These are phyloP conservation scores for Dimorphilus gyrociliatus DNA, from an alignment of 2,888 invertebrate genomes.

Conservation along the genomic window DNA sequence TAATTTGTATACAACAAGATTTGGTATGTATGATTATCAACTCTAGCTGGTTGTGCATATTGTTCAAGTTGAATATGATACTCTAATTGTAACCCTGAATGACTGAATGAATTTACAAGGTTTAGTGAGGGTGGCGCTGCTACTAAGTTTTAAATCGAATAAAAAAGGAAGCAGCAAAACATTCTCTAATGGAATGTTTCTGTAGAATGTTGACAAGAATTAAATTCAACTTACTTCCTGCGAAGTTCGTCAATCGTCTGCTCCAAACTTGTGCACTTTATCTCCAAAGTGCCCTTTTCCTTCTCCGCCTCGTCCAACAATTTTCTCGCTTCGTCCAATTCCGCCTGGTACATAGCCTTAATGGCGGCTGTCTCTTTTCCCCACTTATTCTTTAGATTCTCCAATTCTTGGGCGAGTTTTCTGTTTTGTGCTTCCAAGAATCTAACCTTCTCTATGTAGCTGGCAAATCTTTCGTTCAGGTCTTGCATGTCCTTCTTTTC, in stretches of 20 bases:
- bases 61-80: no score
- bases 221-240: slow-evolving; percentile 15
- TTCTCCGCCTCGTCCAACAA: slow-evolving; percentile 40
- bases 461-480: slow-evolving; percentile 42
- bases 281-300: slow-evolving; percentile 40
- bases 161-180: no score
- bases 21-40: no score
- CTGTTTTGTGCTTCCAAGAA: slow-evolving; percentile 39
- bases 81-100: no score
- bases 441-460: slow-evolving; percentile 41
- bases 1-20: no score
- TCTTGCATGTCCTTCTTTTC: slow-evolving; percentile 43
- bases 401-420: slow-evolving; percentile 31
- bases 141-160: no score
- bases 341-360: slow-evolving; percentile 40
- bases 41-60: no score
- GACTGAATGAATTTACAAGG: no score
- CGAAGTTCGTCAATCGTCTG: slow-evolving; percentile 36
- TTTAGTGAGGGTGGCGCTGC: no score
- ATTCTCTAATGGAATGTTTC: no score
- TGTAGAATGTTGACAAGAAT: neutral
- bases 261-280: slow-evolving; percentile 36
- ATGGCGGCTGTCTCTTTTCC: slow-evolving; percentile 31
- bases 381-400: slow-evolving; percentile 29
- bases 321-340: slow-evolving; percentile 39